Conservation (phyloP, 1,140 invertebrate genomes). For the Bombus picipes region DNA sequence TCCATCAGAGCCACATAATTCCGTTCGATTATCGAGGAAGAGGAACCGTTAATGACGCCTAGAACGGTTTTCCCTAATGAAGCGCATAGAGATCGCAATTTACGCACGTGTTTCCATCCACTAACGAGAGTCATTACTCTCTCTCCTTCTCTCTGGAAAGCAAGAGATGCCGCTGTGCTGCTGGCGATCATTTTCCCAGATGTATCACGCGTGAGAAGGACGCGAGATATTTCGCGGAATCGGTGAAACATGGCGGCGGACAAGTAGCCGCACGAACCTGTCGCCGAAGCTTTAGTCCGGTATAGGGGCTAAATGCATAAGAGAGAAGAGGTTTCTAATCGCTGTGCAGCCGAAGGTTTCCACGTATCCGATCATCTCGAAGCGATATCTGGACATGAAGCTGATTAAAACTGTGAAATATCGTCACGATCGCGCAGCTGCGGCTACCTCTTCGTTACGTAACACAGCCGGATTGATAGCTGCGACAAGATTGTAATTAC, state of each 20-base stretch:
- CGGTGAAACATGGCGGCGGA: not conserved
- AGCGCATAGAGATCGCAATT: conserved; percentile 34
- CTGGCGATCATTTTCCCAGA: conserved; percentile 20
- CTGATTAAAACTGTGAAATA: conserved; percentile 69
- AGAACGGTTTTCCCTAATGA: conserved; percentile 49
- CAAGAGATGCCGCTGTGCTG: conserved; percentile 2
- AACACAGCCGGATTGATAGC: conserved; percentile 46
- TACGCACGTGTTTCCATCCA: conserved; percentile 27
- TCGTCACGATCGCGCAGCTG: conserved; percentile 57
- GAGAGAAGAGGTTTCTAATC: conserved; percentile 12
- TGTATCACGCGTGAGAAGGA: not conserved
- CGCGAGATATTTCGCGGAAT: not conserved
- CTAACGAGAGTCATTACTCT: conserved; percentile 40
- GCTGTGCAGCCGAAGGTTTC: conserved; percentile 37
- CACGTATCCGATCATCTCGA: conserved; percentile 55
- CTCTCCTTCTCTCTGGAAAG: not conserved
- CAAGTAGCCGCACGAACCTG: not conserved
- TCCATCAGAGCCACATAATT: conserved; percentile 23
- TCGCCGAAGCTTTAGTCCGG: not conserved
- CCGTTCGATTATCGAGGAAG: conserved; percentile 17
- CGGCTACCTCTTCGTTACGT: conserved; percentile 42
- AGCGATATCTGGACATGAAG: conserved; percentile 50
- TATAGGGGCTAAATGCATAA: not conserved
- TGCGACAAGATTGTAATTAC: conserved; percentile 61
- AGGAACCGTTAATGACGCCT: conserved; percentile 51